Evolutionary conservation across 2,888 invertebrate genomes (phyloP).

Genomic region (Germaria angustata): DNA sequence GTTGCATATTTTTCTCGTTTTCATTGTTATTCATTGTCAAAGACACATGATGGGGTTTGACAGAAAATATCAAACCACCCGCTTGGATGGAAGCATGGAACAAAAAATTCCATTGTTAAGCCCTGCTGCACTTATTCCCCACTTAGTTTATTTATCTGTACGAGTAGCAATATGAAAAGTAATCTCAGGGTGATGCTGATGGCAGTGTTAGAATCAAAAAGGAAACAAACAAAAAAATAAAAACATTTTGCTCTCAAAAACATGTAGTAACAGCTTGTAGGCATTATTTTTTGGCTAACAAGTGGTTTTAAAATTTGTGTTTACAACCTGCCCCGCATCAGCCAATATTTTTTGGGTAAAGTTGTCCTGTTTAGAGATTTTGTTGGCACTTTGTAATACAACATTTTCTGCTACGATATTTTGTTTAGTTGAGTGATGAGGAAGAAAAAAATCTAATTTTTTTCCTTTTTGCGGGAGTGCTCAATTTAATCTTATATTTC

Average conservation of each 20-base stretch:
- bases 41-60: constrained; percentile 42
- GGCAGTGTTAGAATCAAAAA: background rate
- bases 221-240: background rate
- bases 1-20: constrained; percentile 17
- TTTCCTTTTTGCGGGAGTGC: constrained; percentile 32
- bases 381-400: background rate
- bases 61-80: constrained; percentile 35
- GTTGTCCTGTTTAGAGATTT: constrained; percentile 36
- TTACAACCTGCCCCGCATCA: background rate
- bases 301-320: constrained; percentile 52
- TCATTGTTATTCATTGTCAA: constrained; percentile 62
- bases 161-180: background rate
- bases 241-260: constrained; percentile 40
- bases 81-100: background rate
- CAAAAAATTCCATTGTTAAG: background rate
- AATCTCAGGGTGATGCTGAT: too few relatives aligned
- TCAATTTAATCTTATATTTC: constrained; percentile 64
- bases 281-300: constrained; percentile 61
- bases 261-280: constrained; percentile 64
- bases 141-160: background rate
- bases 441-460: background rate
- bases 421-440: constrained; percentile 26
- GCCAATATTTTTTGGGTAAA: background rate
- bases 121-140: background rate
- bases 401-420: background rate